Evolutionary conservation across 1,140 invertebrate genomes (phyloP).

Genomic region (Brachionus angularis): DNA sequence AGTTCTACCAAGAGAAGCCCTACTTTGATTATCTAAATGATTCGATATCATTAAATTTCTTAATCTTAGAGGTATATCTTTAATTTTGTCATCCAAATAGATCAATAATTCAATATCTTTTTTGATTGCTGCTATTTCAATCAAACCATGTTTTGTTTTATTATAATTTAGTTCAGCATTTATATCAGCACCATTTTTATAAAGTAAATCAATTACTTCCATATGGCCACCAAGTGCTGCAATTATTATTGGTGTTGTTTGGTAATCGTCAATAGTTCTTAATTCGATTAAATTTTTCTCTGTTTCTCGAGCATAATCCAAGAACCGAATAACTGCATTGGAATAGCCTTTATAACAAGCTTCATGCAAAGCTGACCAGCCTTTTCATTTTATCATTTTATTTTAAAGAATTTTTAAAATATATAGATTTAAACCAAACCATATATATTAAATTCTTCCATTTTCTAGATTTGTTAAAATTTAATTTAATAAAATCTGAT

Average conservation of each 20-base stretch:
- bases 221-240: slow-evolving; percentile 20
- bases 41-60: neutral
- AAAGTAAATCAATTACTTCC: slow-evolving; percentile 19
- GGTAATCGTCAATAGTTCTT: slow-evolving; percentile 7
- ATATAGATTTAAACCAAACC: neutral
- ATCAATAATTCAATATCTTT: slow-evolving; percentile 4
- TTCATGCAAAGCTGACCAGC: slow-evolving; percentile 33
- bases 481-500: no score
- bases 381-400: neutral
- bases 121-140: slow-evolving; percentile 20
- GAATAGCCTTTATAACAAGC: slow-evolving; percentile 41
- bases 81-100: neutral
- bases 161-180: slow-evolving; percentile 22
- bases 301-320: slow-evolving; percentile 31
- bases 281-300: slow-evolving; percentile 35
- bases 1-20: slow-evolving; percentile 29
- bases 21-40: neutral
- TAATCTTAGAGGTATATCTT: neutral
- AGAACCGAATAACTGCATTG: slow-evolving; percentile 18
- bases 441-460: slow-evolving; percentile 43
- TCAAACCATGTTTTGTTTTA: slow-evolving; percentile 2
- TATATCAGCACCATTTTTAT: slow-evolving; percentile 24
- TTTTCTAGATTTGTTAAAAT: slow-evolving; percentile 8
- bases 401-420: neutral
- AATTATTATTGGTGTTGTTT: slow-evolving; percentile 34